phyloP scores from a whole-genome alignment of 1,140 invertebrate genomes.

The Phymastichus coffea region DNA sequence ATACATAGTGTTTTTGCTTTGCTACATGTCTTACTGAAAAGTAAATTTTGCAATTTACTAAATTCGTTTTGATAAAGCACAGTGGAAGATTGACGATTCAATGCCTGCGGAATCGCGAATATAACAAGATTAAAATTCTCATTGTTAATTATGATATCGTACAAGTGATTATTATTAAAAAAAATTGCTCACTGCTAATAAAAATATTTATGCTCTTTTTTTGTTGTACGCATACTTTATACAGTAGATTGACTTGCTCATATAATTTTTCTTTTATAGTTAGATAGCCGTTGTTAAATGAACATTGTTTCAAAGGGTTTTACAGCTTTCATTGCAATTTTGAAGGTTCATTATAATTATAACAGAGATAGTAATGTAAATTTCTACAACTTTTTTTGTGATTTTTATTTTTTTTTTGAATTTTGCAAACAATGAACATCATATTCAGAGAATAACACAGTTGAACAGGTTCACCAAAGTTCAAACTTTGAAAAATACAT shows the following conservation, averaged over 20 bases:
- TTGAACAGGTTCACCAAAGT: neutral
- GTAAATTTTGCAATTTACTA: too few relatives aligned
- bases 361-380: neutral
- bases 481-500: slow-evolving; percentile 33
- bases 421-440: neutral
- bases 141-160: too few relatives aligned
- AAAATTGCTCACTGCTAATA: slow-evolving; percentile 23
- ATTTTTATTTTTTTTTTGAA: neutral
- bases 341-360: neutral
- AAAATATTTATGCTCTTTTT: slow-evolving; percentile 24
- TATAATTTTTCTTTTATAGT: slow-evolving; percentile 1
- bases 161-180: too few relatives aligned
- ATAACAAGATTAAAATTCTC: too few relatives aligned
- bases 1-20: too few relatives aligned
- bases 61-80: slow-evolving; percentile 14
- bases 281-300: too few relatives aligned
- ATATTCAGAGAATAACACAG: neutral
- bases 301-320: neutral
- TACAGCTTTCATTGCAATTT: neutral
- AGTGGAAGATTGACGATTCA: neutral
- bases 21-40: too few relatives aligned
- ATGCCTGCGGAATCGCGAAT: slow-evolving; percentile 16
- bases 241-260: slow-evolving; percentile 17
- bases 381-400: neutral
- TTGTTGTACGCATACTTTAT: slow-evolving; percentile 25